Conservation (phyloP, 2,888 invertebrate species). For the Dryomyza anilis region DNA sequence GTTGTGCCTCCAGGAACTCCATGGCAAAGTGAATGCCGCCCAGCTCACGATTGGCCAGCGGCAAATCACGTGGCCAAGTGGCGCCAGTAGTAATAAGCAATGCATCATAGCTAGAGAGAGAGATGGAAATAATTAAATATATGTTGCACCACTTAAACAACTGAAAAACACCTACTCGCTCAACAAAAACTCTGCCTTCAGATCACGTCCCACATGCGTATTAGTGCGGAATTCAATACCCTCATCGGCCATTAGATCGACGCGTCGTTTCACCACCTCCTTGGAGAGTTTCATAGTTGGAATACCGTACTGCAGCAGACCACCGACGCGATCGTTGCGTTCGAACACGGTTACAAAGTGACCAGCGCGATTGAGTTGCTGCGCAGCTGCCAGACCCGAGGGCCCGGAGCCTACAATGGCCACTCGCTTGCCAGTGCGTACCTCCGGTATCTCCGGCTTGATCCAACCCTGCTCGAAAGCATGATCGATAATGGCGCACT, state of each 20-base stretch:
- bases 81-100: constrained; percentile 91
- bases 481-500: constrained; percentile 97
- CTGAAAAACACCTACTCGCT: constrained; percentile 63
- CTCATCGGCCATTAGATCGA: constrained; percentile 85
- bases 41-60: constrained; percentile 83
- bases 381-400: constrained; percentile 92
- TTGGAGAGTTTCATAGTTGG: constrained; percentile 99
- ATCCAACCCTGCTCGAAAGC: constrained; percentile 98
- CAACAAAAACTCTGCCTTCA: constrained; percentile 74
- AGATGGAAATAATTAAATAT: background rate
- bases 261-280: constrained; percentile 86
- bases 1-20: constrained; percentile 96
- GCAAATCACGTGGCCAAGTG: constrained; percentile 94
- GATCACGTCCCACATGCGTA: constrained; percentile 88
- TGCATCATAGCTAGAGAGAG: constrained; percentile 75
- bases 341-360: constrained; percentile 97
- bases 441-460: constrained; percentile 75
- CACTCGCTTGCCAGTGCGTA: constrained; percentile 79
- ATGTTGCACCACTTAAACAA: background rate
- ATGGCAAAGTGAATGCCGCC: constrained; percentile 97
- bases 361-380: constrained; percentile 93
- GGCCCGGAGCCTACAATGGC: constrained; percentile 95
- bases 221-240: constrained; percentile 89
- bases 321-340: constrained; percentile 93
- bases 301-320: constrained; percentile 95